Base-by-base conservation (phyloP, 30 jellyfish, hydroid and myxozoan species). In the Aurelia aurita complex sp. Pacific region DNA sequence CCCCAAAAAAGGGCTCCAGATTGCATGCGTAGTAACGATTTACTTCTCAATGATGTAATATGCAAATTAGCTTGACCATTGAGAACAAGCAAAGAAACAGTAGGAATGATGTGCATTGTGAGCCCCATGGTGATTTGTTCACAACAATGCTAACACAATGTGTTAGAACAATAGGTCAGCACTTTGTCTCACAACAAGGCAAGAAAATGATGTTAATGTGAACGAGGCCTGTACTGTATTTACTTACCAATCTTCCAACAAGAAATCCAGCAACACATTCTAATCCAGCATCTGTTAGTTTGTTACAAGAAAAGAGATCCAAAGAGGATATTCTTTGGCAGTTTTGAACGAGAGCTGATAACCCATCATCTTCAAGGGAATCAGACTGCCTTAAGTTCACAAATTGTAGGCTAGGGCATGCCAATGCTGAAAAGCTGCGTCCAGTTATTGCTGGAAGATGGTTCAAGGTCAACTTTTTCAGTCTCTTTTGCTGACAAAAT, bases 211-310 rank as follows among this genome's bases (percentile, higher is more conserved):
- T 23, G 29, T 40, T 40, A 2, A 40, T 40, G 52, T 40, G 52
- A 6, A 6, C 6, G 9, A 40, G 52, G 52, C 4, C 52, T 40
- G 52, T 40, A 40, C 52, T 3, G 6, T 9, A 40, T 40, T 33
- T 68, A 29, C 79, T 69, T 36, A 83, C 92, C 81, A 83, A 66
- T 14, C 77, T 73, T 83, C 87, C 92, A 60, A 83, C 69, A 10
- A 83, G 67, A 73, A 52, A 83, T 59, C 92, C 92, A 2, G 92
- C 92, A 60, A 83, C 79, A 63, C 63, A 57, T 17, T 84, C 93
- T n/a, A 84, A 11, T 4, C 87, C 76, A 63, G 14, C 5, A 50
- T 73, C 79, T 13, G 84, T 67, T 14, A 84, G 14, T 83, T 73
- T 84, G 42, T 55, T 46, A 74, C 93, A 84, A 33, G 51, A 77